These are phyloP conservation scores for Telmatherina bonti DNA, from an alignment of 2,797 vertebrate species.

Conservation along the genomic window DNA sequence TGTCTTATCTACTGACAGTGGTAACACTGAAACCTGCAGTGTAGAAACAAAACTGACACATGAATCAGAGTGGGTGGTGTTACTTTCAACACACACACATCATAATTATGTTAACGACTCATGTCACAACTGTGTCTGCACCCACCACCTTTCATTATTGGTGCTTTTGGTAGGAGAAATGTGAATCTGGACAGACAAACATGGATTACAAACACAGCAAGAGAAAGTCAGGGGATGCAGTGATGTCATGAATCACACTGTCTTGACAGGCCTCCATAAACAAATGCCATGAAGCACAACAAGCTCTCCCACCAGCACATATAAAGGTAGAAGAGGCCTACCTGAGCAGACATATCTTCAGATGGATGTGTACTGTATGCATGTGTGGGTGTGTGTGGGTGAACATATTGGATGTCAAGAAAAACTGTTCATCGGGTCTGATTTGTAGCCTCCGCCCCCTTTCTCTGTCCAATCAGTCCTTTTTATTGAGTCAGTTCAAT, in stretches of 20 bases:
- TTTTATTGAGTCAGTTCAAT: constrained; percentile 56
- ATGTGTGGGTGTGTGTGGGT: constrained; percentile 20
- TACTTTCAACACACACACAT: constrained; percentile 1
- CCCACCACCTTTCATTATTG: constrained; percentile 17
- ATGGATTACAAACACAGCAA: constrained; percentile 37
- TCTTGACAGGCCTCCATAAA: constrained; percentile 61
- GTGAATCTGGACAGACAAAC: constrained; percentile 32
- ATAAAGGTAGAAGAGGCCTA: constrained; percentile 37
- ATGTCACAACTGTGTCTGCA: constrained; percentile 7
- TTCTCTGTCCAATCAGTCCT: constrained; percentile 48
- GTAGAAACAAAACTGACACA: not conserved
- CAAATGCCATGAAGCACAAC: constrained; percentile 58
- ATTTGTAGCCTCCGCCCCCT: constrained; percentile 55
- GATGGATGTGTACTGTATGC: constrained; percentile 22
- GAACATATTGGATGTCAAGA: constrained; percentile 41
- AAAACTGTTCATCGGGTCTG: constrained; percentile 46
- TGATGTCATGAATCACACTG: constrained; percentile 45
- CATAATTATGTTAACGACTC: constrained; percentile 7
- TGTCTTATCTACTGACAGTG: not conserved
- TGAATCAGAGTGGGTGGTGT: not conserved
- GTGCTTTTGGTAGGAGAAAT: constrained; percentile 20
- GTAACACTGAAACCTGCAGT: not conserved
- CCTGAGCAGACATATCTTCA: constrained; percentile 39
- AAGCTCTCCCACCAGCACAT: constrained; percentile 43
- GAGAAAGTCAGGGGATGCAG: constrained; percentile 18